Base-by-base conservation (phyloP, 2,113 vertebrate genomes). In the Oxyruncus cristatus region DNA sequence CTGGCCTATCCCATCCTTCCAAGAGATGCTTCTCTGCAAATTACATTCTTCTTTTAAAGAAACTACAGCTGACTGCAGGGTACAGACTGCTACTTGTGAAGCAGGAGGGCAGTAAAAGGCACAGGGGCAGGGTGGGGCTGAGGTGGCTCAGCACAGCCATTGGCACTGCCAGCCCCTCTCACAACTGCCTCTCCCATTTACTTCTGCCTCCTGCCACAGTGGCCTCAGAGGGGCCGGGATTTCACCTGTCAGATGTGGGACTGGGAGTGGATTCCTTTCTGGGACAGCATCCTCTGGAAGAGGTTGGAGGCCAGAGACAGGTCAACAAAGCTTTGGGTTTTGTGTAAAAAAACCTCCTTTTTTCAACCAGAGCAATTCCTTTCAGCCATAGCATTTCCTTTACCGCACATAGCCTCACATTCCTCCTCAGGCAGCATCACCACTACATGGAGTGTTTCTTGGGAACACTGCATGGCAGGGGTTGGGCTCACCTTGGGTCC, bases 401-500 rank as follows among this genome's bases (percentile, higher is more conserved):
- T 27, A 39, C 49, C 42, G 23, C 2, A 1, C 0, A 3, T 1
- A 46, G 27, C 5, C 44, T 42, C 12, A 17, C 59, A 30, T 3
- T 42, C 62, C n/a, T 46, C 27, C 0, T 0, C 59, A 74, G 70
- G 22, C 50, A 33, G 22, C n/a, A 32, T 17, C 5, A 0, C 28
- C 32, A 65, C 56, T 7, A 7, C 9, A 0, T 2, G 20, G 17
- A 73, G 19, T 0, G 52, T 56, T 8, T 1, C 6, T 22, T 18
- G 8, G 71, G 63, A 81, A 63, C 39, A 32, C 8, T 7, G 56
- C 37, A 8, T 4, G 35, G 83, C 33, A 62, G 49, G 63, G 50
- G 28, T 41, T 5, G 39, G 67, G 49, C 97, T 97, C 84, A 99
- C 99, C 98, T 99, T 99, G 97, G 98, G 98, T 90, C 99, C 99